Percentiles rank a stretch among this genome's conserved stretches.
Conservation (phyloP, 2,113 vertebrate species). For the Tachysurus vachellii region DNA sequence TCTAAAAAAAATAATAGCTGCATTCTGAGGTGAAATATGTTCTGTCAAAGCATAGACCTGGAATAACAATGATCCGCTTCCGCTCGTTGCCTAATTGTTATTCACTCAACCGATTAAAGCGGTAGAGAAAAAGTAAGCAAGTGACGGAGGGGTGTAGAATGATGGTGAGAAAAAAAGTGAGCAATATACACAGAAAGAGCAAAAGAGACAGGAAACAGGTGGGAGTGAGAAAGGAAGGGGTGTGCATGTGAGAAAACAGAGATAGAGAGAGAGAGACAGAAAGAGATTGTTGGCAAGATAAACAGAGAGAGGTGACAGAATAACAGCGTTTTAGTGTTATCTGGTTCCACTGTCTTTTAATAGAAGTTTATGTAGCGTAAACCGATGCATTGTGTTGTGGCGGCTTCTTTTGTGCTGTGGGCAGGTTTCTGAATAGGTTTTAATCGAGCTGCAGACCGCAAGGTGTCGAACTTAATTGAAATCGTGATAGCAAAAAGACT, state of each 20-base stretch:
- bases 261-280: constrained; percentile 3
- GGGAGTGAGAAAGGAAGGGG: constrained; percentile 17
- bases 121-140: constrained; percentile 8
- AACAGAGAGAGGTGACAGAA: constrained; percentile 7
- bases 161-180: constrained; percentile 15
- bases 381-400: constrained; percentile 15
- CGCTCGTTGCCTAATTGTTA: constrained; percentile 54
- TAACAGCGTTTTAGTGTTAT: constrained; percentile 45
- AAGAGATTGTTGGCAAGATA: background rate
- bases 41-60: background rate
- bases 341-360: constrained; percentile 51
- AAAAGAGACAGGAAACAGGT: constrained; percentile 10
- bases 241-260: constrained; percentile 10
- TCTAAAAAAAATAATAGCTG: background rate
- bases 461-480: constrained; percentile 29
- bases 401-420: constrained; percentile 37
- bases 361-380: constrained; percentile 47
- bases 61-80: constrained; percentile 55
- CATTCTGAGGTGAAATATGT: background rate
- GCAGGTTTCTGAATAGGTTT: constrained; percentile 35
- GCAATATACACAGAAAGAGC: constrained; percentile 2
- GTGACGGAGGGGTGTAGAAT: constrained; percentile 11
- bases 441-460: constrained; percentile 34
- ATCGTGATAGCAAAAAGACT: constrained; percentile 34
- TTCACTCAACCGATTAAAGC: constrained; percentile 52